Evolutionary conservation across 2,888 invertebrate genomes (phyloP).

Genomic region (Lampropteryx suffumata): DNA sequence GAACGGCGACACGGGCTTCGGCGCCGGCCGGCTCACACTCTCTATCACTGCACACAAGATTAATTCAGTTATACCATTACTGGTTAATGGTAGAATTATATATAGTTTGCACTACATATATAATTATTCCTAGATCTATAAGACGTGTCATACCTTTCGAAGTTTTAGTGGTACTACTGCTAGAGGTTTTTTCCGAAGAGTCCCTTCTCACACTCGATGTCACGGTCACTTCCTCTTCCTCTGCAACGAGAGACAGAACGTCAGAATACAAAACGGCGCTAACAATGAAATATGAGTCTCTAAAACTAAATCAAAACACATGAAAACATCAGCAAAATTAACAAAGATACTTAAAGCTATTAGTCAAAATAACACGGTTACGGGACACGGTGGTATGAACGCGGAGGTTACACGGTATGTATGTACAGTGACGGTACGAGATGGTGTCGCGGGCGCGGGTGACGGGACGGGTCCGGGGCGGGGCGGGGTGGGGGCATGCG

Average conservation of each 20-base stretch:
- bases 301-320: conserved; percentile 57
- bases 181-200: conserved; percentile 82
- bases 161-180: conserved; percentile 83
- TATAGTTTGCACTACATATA: too few species aligned
- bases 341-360: conserved; percentile 75
- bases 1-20: conserved; percentile 92
- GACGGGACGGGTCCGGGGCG: conserved; percentile 37
- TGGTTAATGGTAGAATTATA: too few species aligned
- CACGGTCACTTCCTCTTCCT: conserved; percentile 74
- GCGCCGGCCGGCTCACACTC: conserved; percentile 73
- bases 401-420: conserved; percentile 59
- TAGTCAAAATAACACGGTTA: conserved; percentile 79
- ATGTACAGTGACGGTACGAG: conserved; percentile 60
- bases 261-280: conserved; percentile 3
- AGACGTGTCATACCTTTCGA: conserved; percentile 81
- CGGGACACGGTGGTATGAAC: conserved; percentile 64
- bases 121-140: too few species aligned
- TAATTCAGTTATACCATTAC: not conserved
- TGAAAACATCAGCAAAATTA: conserved; percentile 70
- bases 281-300: conserved; percentile 9
- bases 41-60: conserved; percentile 76
- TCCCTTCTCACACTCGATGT: conserved; percentile 76
- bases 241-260: conserved; percentile 49
- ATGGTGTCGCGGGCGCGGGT: conserved; percentile 39
- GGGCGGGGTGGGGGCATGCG: conserved; percentile 42